A percentile compares a stretch with the other conserved stretches of the same genome.
Conservation (phyloP, 2,888 invertebrate genomes). For the Pocota personata region DNA sequence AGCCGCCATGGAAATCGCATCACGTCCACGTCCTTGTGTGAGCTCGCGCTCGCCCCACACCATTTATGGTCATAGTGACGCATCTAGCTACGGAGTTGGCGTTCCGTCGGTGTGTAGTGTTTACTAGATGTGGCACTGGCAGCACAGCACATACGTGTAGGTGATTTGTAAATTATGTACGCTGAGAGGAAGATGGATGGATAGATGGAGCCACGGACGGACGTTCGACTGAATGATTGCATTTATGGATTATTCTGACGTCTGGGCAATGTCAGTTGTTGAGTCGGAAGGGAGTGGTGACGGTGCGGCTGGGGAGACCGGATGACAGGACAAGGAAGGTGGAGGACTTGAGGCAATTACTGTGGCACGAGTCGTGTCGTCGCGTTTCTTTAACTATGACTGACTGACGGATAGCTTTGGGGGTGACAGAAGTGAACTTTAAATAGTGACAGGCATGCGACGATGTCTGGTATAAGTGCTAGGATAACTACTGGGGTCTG, state of each 20-base stretch:
- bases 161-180: constrained; percentile 71
- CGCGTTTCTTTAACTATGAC: constrained; percentile 46
- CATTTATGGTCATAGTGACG: constrained; percentile 72
- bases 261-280: constrained; percentile 51
- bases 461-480: not conserved
- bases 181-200: constrained; percentile 64
- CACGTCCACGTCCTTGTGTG: constrained; percentile 73
- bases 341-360: constrained; percentile 52
- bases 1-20: constrained; percentile 71
- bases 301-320: constrained; percentile 32
- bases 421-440: constrained; percentile 31
- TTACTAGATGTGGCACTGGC: constrained; percentile 53
- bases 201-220: constrained; percentile 63
- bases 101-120: constrained; percentile 2
- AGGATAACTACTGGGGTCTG: not conserved
- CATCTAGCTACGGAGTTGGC: constrained; percentile 55
- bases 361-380: constrained; percentile 63
- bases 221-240: constrained; percentile 69
- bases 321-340: constrained; percentile 8
- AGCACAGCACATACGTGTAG: constrained; percentile 44
- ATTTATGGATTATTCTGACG: constrained; percentile 70
- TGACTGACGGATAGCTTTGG: constrained; percentile 49
- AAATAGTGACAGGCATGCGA: constrained; percentile 36
- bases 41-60: constrained; percentile 69
- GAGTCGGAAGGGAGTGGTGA: constrained; percentile 21